Base-by-base conservation (phyloP, 1,140 invertebrate species). In the Amphibalanus amphitrite region DNA sequence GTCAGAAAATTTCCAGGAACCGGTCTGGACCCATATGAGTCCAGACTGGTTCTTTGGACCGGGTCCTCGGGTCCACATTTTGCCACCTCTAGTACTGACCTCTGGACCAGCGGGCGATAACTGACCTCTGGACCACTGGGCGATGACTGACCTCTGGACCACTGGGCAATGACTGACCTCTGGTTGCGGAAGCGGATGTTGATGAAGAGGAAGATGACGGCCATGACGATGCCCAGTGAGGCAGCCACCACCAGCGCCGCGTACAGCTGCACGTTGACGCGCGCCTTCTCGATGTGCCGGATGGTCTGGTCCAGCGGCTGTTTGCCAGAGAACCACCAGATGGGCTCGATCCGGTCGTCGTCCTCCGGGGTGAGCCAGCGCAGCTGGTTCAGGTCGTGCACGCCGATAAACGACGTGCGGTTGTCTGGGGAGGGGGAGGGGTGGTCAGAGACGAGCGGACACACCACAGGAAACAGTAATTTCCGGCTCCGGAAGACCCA, bases 131-230 rank as follows among this genome's bases (percentile, higher is more conserved):
- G n/a, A n/a, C n/a, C n/a, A n/a, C n/a, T n/a, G n/a, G n/a, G n/a
- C n/a, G n/a, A n/a, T n/a, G n/a, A 30, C 20, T 70, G 26, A 28
- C 38, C 71, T 38, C 64, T 68, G 40, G 28, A 69, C 20, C n/a
- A n/a, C n/a, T n/a, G n/a, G n/a, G 28, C 1, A 70, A 69, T 65
- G 29, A 74, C 78, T 80, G 82, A 95, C 90, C 93, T 90, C 83
- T 98, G 95, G 83, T 97, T 95, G 73, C 96, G 85, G 80, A 92
- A 97, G 77, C 88, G 90, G 75, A 98, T 95, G 81, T 99, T 99
- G 79, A 98, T 91, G 69, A 88, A 87, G n/a, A 99, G 86, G 81
- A 99, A 98, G 69, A 91, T 85, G n/a, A 88, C 86, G 6, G 95
- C 92, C 77, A 98, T 86, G 28, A 96, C 82, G 72, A 98, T 95